Base-by-base conservation (phyloP, 2,888 invertebrate genomes). In the Trisateles emortualis region DNA sequence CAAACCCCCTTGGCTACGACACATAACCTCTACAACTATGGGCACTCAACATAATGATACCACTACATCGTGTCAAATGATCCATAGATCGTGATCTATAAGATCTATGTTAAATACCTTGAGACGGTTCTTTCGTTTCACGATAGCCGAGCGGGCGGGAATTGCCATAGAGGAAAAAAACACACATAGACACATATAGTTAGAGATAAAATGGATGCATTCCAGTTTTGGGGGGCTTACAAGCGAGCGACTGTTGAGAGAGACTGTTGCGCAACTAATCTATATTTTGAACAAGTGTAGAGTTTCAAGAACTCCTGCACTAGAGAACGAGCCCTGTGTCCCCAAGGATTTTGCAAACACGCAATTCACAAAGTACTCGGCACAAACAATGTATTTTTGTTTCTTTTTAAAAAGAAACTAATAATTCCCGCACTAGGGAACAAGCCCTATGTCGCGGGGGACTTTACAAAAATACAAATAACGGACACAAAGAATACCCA, bases 131-230 rank as follows among this genome's bases (percentile, higher is more conserved):
- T 95, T 90, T 88, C 94, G 94, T 68, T 68, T 69, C 79, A 94
- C 95, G 95, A 94, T 88, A 92, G 92, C 92, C 92, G 92, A 93
- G 92, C 92, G 90, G 92, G 93, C 91, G 94, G 93, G 93, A 92
- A 94, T 94, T 94, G 95, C 95, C 95, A 95, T 94, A 94, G 89
- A 94, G 94, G 71, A 95, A 95, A 95, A 40, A 84, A 95, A 95
- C 95, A 94, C 93, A 94, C 93, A 94, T 92, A 94, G 91, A 94
- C 93, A 93, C 93, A 79, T 77, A 93, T 93, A 94, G 93, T 94
- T 94, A 94, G 94, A 94, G 92, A 85, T 81, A 84, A 84, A 86
- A 89, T 70, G 84, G 93, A 94, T 94, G 93, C 95, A 95, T 83
- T 83, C 80, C 78, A 61, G 55, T 59, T 72, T 42, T 44, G 33